Evolutionary conservation across 2,113 vertebrate genomes (phyloP), one percentile per base, ranked within the genome.

Genomic region (Hippocampus barbouri): DNA sequence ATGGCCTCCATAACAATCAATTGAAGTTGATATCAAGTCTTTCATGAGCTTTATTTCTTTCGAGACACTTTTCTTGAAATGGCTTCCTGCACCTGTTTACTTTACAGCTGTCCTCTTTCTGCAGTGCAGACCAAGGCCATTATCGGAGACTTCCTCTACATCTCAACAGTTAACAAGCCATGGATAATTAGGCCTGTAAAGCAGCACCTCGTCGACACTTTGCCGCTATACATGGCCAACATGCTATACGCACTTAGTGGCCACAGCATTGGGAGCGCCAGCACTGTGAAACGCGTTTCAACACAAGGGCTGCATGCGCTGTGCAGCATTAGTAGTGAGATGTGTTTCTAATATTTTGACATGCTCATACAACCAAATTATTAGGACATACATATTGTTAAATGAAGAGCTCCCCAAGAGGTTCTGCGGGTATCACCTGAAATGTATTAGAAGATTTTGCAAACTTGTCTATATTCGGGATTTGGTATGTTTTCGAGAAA

Each of bases 11-110:
- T 38, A 41, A 30, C 61, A 21, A 63, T 43, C 62, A 64, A 43
- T 30, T 41, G 38, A 64, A 41, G 40, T 30, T 60, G 57, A 14
- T 30, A 30, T 27, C 15, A 34, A 34, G 63, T 45, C 75, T 81
- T 61, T 80, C n/a, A 81, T 82, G 79, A 57, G 75, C 47, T 62
- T 72, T 66, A 25, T 77, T 77, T 72, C 59, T 71, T 69, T 45
- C 64, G 66, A 73, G 25, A 27, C 53, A 43, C 38, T 40, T n/a
- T 30, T 51, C 63, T 71, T 72, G 61, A 71, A 75, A 82, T 77
- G 1, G 75, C 80, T 83, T 85, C 79, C 73, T 81, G 66, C 71
- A 66, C 78, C 65, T 88, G 86, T 89, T 91, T 89, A 85, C 77
- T 75, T 75, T 54, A 16, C 56, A 67, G 72, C 72, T 71, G 79